Percentiles rank a stretch among this genome's conserved stretches.
Evolutionary conservation across 2,113 vertebrate genomes (phyloP).

Genomic region (Phoenicopterus ruber): DNA sequence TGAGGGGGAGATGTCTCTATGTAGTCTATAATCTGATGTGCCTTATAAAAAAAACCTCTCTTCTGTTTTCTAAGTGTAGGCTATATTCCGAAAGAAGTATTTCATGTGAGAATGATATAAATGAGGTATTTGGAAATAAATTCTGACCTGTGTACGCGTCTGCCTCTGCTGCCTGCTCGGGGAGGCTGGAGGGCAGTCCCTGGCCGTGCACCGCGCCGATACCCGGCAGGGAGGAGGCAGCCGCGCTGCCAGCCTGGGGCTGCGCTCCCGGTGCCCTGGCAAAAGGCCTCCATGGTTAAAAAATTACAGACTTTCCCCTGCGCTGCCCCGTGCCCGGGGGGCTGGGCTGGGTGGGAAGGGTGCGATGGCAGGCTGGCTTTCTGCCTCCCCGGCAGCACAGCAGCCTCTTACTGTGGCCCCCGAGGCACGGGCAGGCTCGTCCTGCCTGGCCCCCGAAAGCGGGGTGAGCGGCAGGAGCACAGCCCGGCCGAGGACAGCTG

Average conservation of each 20-base stretch:
- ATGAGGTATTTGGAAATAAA: constrained; percentile 69
- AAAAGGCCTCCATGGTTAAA: background rate
- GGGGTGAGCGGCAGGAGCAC: fast-evolving
- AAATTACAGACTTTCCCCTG: background rate
- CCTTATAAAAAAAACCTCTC: constrained; percentile 55
- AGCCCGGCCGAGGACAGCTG: no score
- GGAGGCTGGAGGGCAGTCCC: background rate
- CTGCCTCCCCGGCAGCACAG: background rate
- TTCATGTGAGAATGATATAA: constrained; percentile 61
- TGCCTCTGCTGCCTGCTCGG: background rate
- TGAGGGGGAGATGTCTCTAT: constrained; percentile 19
- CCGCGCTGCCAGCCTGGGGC: background rate
- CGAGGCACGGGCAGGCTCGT: fast-evolving
- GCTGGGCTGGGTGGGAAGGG: background rate
- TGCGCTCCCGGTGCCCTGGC: fast-evolving
- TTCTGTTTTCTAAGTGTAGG: constrained; percentile 56
- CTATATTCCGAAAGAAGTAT: constrained; percentile 33
- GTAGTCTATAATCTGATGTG: constrained; percentile 64
- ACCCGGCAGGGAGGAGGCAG: background rate
- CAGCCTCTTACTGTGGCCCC: background rate
- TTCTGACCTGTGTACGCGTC: constrained; percentile 8
- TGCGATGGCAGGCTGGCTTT: background rate
- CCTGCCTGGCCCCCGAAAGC: fast-evolving
- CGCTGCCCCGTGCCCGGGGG: background rate
- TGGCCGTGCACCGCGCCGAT: fast-evolving